Conservation (phyloP, 2,888 invertebrate genomes). For the Protula sp. region DNA sequence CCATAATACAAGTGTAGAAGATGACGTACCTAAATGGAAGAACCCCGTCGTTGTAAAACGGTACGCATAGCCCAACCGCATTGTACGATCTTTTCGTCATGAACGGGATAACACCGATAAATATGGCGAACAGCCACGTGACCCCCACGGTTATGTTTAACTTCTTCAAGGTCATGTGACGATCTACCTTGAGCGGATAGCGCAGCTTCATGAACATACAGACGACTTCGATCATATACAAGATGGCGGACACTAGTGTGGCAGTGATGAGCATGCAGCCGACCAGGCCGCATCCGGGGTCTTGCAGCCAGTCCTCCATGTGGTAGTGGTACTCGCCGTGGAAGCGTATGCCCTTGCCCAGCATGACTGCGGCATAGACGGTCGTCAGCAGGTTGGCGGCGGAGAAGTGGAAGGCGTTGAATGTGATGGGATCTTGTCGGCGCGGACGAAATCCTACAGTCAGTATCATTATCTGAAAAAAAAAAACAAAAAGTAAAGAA, state of each 20-base stretch:
- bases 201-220: conserved; percentile 1
- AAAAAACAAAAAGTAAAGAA: too few relatives aligned
- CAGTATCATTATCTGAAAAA: conserved; percentile 6
- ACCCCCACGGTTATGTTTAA: neutral
- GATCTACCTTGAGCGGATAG: neutral
- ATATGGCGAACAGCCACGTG: neutral
- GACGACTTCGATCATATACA: conserved; percentile 5
- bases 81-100: conserved; percentile 4
- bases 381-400: conserved; percentile 9
- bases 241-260: neutral
- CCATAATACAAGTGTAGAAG: conserved; percentile 6
- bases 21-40: conserved; percentile 5
- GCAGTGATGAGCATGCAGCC: conserved; percentile 9
- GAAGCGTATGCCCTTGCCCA: conserved; percentile 1
- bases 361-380: conserved; percentile 7
- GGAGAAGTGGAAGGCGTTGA: conserved; percentile 6
- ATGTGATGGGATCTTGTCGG: conserved; percentile 5
- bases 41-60: conserved; percentile 5
- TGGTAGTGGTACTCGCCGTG: conserved; percentile 7
- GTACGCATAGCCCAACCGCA: conserved; percentile 10
- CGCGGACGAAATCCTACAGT: conserved; percentile 1
- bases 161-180: conserved; percentile 4
- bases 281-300: conserved; percentile 5
- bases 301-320: conserved; percentile 11
- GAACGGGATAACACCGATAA: conserved; percentile 8